Conservation (phyloP, 2,888 invertebrate genomes). For the Acanthopleura granulata region DNA sequence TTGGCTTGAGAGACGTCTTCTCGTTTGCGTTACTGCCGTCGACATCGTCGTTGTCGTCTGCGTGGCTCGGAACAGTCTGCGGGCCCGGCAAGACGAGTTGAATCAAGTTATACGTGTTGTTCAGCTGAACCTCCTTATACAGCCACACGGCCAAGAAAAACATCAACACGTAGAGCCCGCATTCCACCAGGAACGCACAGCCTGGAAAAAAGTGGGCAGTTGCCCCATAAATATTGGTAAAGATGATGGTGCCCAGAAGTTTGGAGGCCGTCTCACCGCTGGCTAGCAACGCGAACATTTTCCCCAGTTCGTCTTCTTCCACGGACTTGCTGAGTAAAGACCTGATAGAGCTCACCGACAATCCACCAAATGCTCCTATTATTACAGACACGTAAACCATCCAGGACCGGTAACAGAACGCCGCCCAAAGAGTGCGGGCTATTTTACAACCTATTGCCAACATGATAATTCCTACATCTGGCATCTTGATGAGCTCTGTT, state of each 20-base stretch:
- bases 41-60: not conserved
- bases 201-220: constrained; percentile 60
- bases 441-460: constrained; percentile 62
- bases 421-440: constrained; percentile 50
- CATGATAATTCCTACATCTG: constrained; percentile 60
- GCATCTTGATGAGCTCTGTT: constrained; percentile 46
- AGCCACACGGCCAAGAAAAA: constrained; percentile 40
- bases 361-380: constrained; percentile 60
- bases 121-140: constrained; percentile 35
- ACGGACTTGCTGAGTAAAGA: constrained; percentile 66
- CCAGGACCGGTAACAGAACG: constrained; percentile 54
- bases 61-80: not conserved
- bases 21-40: not conserved
- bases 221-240: constrained; percentile 62
- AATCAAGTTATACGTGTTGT: constrained; percentile 40
- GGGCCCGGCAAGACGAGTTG: not conserved
- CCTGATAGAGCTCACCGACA: constrained; percentile 61
- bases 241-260: constrained; percentile 59
- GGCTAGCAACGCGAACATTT: constrained; percentile 64
- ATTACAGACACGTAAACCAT: constrained; percentile 63
- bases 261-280: constrained; percentile 64
- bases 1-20: too few relatives aligned
- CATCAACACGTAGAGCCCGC: constrained; percentile 46
- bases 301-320: constrained; percentile 62
- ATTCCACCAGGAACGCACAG: constrained; percentile 58